Evolutionary conservation across 2,113 vertebrate species (phyloP).

Genomic region (Anoplopoma fimbria): DNA sequence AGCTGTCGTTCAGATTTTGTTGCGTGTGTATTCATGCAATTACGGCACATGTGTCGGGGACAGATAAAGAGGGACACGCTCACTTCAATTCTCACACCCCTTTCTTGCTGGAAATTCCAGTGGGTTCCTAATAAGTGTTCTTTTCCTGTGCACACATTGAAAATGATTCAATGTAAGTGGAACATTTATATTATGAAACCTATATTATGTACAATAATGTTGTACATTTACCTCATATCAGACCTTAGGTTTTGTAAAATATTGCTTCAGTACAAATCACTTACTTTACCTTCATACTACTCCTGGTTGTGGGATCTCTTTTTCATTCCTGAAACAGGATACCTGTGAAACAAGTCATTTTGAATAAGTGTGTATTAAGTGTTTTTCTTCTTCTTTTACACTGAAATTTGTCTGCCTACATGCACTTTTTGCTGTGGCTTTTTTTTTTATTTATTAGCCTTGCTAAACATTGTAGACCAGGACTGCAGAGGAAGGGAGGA

Average conservation of each 20-base stretch:
- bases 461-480: background rate
- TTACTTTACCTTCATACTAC: background rate
- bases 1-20: background rate
- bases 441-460: background rate
- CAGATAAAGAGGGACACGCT: background rate
- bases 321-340: background rate
- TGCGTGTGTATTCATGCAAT: background rate
- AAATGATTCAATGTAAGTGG: background rate
- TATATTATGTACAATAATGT: too few relatives aligned
- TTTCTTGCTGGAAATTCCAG: slow-evolving; percentile 9
- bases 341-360: background rate
- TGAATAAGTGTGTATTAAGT: background rate
- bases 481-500: background rate
- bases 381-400: background rate
- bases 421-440: background rate
- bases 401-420: background rate
- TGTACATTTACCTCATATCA: background rate
- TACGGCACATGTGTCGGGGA: background rate
- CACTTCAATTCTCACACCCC: background rate
- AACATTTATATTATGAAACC: background rate
- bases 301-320: background rate
- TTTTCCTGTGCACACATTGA: background rate
- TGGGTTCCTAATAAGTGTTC: background rate
- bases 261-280: background rate
- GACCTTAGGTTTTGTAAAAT: background rate